Evolutionary conservation across 2,888 invertebrate species (phyloP).

Genomic region (Catocala sponsa): DNA sequence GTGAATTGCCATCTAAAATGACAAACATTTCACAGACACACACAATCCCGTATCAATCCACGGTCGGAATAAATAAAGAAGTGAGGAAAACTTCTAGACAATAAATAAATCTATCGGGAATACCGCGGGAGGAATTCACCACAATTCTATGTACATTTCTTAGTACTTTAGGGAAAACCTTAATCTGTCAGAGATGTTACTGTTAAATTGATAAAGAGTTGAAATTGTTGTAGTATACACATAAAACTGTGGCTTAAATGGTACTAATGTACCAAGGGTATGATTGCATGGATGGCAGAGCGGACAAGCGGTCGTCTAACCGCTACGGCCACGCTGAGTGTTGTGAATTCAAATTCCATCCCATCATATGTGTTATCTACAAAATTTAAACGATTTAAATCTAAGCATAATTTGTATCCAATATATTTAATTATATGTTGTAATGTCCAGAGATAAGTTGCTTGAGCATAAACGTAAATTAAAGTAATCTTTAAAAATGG

Average conservation of each 20-base stretch:
- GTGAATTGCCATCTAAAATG: not conserved
- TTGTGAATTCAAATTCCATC: too few relatives aligned
- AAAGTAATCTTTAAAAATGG: too few relatives aligned
- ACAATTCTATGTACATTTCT: conserved; percentile 8
- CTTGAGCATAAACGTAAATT: too few relatives aligned
- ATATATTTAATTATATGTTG: too few relatives aligned
- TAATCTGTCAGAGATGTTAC: not conserved
- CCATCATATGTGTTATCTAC: too few relatives aligned
- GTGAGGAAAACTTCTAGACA: conserved; percentile 11
- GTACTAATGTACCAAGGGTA: too few relatives aligned
- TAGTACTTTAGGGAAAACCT: conserved; percentile 8
- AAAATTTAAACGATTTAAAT: too few relatives aligned
- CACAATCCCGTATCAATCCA: conserved; percentile 4
- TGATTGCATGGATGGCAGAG: too few relatives aligned
- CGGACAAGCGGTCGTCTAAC: too few relatives aligned
- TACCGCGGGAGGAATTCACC: not conserved
- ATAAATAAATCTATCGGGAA: conserved; percentile 13
- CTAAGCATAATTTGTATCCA: too few relatives aligned
- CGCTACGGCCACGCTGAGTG: too few relatives aligned
- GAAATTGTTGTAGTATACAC: not conserved
- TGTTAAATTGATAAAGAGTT: conserved; percentile 1
- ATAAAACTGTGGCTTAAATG: not conserved
- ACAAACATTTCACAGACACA: not conserved
- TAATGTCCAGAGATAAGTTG: too few relatives aligned
- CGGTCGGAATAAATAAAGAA: conserved; percentile 11